Conservation (phyloP, 2,888 invertebrate genomes). For the Ashinkailepas kermadecensis region DNA sequence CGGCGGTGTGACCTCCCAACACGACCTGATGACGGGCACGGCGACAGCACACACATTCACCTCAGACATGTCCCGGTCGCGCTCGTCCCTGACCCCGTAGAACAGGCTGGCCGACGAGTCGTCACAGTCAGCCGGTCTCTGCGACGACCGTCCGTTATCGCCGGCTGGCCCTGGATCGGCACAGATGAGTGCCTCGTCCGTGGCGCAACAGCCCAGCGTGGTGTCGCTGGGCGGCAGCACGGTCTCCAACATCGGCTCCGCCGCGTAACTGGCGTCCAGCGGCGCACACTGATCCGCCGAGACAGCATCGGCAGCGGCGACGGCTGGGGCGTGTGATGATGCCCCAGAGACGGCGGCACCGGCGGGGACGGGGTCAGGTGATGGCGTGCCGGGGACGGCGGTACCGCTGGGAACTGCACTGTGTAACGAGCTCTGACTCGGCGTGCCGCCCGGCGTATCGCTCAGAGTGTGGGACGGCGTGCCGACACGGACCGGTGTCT, state of each 20-base stretch:
- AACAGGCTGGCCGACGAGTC: no score
- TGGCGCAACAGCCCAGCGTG: background rate
- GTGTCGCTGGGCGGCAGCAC: constrained; percentile 13
- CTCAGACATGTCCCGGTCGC: background rate
- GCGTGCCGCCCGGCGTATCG: background rate
- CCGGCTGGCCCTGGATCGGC: background rate
- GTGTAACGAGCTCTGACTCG: background rate
- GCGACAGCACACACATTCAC: background rate
- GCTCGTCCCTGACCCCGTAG: background rate
- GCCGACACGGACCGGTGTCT: background rate
- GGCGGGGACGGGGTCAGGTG: background rate
- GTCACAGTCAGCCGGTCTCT: no score
- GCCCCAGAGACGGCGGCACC: background rate
- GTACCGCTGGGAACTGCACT: no score
- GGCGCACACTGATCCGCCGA: background rate
- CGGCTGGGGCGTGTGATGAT: no score
- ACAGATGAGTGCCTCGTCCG: background rate
- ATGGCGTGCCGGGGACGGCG: background rate
- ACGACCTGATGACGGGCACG: background rate
- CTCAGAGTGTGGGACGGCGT: no score
- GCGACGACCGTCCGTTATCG: background rate
- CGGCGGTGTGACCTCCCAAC: no score
- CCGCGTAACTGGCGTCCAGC: background rate
- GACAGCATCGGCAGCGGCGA: no score
- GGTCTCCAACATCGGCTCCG: background rate